These are phyloP conservation scores for Aptenodytes patagonicus DNA, from an alignment of 2,113 vertebrate species.

Conservation along the genomic window DNA sequence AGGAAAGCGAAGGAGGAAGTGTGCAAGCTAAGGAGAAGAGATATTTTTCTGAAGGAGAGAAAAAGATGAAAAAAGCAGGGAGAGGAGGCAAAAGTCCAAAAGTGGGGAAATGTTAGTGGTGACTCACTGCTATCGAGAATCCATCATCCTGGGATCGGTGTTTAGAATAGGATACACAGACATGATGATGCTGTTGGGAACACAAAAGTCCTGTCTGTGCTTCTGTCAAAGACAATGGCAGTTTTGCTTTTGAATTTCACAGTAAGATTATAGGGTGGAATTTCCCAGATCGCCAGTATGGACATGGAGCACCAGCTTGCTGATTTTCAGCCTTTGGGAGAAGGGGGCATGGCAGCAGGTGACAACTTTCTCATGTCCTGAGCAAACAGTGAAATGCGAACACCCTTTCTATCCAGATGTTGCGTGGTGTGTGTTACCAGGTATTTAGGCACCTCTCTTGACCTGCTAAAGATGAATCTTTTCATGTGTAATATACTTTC, in stretches of 20 bases:
- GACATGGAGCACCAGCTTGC: neutral
- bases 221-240: neutral
- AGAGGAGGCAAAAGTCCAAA: neutral
- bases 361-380: neutral
- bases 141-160: neutral
- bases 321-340: neutral
- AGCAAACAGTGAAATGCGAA: neutral
- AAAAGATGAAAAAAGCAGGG: neutral
- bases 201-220: neutral
- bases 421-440: neutral
- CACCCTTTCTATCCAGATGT: neutral
- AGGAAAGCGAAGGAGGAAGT: neutral
- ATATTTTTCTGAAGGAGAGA: neutral
- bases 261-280: neutral
- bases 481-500: accelerated
- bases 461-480: neutral
- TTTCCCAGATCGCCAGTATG: neutral
- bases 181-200: neutral
- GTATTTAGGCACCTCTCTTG: neutral
- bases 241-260: neutral
- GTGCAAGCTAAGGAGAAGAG: neutral
- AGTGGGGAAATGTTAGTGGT: neutral
- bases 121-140: neutral
- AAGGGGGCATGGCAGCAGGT: accelerated
- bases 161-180: neutral